These are phyloP conservation scores for Odontophorus gujanensis DNA, from an alignment of 2,113 vertebrate genomes.

Conservation along the genomic window DNA sequence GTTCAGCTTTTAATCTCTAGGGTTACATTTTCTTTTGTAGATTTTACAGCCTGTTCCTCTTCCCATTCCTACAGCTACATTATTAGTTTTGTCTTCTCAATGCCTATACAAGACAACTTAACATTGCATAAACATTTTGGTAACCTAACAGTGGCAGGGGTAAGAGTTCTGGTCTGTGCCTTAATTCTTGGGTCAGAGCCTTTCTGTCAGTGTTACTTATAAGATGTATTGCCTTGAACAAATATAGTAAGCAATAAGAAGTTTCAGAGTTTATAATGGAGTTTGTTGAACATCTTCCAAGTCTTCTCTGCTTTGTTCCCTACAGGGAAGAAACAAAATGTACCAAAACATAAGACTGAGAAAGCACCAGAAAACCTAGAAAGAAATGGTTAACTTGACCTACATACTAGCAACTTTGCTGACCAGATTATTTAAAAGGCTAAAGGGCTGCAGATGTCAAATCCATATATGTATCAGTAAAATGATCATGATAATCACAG, in stretches of 20 bases:
- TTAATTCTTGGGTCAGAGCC: neutral
- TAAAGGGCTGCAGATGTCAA: conserved; percentile 57
- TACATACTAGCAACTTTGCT: conserved; percentile 52
- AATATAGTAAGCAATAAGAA: conserved; percentile 1
- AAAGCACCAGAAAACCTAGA: neutral
- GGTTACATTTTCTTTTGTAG: neutral
- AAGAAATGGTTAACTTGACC: conserved; percentile 60
- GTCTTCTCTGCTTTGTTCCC: neutral
- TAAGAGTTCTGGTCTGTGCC: neutral
- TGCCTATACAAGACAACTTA: neutral
- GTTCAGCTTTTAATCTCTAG: neutral
- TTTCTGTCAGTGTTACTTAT: neutral
- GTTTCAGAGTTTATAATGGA: conserved; percentile 25
- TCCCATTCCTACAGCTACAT: neutral
- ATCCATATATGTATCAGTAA: conserved; percentile 28
- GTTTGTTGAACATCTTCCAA: conserved; percentile 15
- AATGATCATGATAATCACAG: conserved; percentile 70
- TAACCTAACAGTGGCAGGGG: neutral
- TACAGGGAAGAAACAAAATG: neutral
- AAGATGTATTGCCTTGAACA: conserved; percentile 6
- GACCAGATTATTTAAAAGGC: conserved; percentile 66
- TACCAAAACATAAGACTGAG: neutral
- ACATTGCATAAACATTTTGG: neutral
- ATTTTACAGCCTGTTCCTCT: neutral
- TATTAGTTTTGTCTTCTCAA: neutral